Evolutionary conservation across 2,888 invertebrate genomes (phyloP).

Genomic region (Anodontia alba): DNA sequence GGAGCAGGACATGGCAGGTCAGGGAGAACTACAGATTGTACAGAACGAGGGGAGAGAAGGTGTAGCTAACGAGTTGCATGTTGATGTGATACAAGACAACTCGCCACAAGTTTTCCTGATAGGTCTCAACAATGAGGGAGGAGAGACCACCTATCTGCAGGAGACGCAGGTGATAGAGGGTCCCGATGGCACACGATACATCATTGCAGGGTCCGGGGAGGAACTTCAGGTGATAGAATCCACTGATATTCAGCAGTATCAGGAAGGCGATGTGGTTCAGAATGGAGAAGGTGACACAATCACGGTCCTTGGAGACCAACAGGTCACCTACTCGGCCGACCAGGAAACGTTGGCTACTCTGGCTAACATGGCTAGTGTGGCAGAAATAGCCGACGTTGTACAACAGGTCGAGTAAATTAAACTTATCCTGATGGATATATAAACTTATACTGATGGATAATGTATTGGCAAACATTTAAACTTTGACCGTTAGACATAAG

Average conservation of each 20-base stretch:
- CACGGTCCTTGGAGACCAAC: conserved; percentile 19
- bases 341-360: conserved; percentile 58
- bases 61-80: conserved; percentile 49
- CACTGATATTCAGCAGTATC: conserved; percentile 41
- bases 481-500: too few species aligned
- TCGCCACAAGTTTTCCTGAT: conserved; percentile 56
- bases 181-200: conserved; percentile 57
- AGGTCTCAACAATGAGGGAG: conserved; percentile 46
- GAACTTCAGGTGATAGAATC: conserved; percentile 61
- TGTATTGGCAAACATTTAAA: too few species aligned
- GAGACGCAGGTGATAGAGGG: conserved; percentile 63
- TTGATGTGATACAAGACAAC: conserved; percentile 59
- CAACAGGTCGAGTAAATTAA: conserved; percentile 17
- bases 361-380: conserved; percentile 60
- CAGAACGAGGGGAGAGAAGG: conserved; percentile 13
- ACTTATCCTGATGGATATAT: too few species aligned
- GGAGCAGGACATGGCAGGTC: conserved; percentile 40
- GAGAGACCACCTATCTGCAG: conserved; percentile 54
- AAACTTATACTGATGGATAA: too few species aligned
- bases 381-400: conserved; percentile 45
- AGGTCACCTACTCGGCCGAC: conserved; percentile 25
- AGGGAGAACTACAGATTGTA: conserved; percentile 23
- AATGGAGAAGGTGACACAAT: conserved; percentile 25
- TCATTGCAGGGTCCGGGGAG: conserved; percentile 60
- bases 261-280: conserved; percentile 48